Evolutionary conservation across 2,888 invertebrate species (phyloP).

Genomic region (Conomelus anceps): DNA sequence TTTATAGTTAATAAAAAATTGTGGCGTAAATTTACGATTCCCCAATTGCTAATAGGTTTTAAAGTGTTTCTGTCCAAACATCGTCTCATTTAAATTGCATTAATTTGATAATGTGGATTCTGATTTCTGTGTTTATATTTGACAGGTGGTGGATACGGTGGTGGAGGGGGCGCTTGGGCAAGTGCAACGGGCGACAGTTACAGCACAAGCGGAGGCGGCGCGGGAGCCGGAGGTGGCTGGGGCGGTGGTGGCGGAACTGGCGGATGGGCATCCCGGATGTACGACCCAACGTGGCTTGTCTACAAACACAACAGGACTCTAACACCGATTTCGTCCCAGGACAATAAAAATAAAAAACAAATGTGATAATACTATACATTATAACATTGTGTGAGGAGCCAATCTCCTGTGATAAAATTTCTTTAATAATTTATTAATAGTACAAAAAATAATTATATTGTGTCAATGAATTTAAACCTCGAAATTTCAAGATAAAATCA

Average conservation of each 20-base stretch:
- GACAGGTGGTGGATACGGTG: slow-evolving; percentile 12
- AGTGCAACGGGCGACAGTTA: slow-evolving; percentile 15
- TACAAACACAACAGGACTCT: slow-evolving; percentile 7
- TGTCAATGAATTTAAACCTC: no score
- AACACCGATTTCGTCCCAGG: neutral
- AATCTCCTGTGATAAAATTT: neutral
- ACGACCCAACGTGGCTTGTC: slow-evolving; percentile 19
- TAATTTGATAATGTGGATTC: no score
- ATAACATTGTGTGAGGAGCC: neutral
- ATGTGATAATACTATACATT: neutral
- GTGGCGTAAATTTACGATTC: no score
- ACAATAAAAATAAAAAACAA: neutral
- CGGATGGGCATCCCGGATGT: slow-evolving; percentile 30
- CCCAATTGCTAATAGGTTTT: no score
- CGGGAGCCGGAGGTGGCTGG: slow-evolving; percentile 34
- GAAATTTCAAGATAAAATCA: no score
- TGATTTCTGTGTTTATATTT: neutral
- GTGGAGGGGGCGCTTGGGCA: slow-evolving; percentile 2
- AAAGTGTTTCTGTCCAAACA: no score
- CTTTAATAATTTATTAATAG: neutral
- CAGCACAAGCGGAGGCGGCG: neutral
- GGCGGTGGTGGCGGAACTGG: slow-evolving; percentile 38
- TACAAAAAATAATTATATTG: neutral
- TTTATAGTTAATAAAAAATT: no score
- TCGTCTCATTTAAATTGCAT: no score